Base-by-base conservation (phyloP, 2,888 invertebrate genomes). In the Calameuta pallipes region DNA sequence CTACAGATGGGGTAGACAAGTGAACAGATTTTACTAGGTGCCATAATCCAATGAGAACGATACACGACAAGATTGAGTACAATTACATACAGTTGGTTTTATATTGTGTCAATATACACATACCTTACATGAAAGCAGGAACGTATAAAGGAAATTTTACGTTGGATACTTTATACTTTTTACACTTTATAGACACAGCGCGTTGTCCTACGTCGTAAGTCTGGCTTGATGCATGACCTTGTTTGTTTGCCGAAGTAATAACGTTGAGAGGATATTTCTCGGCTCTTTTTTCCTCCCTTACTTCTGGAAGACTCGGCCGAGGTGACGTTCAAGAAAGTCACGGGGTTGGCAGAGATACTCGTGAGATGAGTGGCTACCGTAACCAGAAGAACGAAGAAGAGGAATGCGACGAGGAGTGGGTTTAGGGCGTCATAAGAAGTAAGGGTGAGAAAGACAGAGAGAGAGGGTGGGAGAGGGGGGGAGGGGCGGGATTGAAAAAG, bases 221-320 rank as follows among this genome's bases (percentile, higher is more conserved):
- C 82, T 82, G 80, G 80, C 82, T 85, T 86, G 83, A 85, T 85
- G 85, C 85, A 83, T 81, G 79, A 75, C 78, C 86, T 85, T 75
- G 77, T 75, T 75, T 80, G 81, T 80, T 81, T 77, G 70, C 77
- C 77, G 69, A 80, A 81, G 81, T 81, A 81, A 80, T 80, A 81
- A 81, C 78, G 81, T 75, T 69, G 78, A 71, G 71, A 80, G 78
- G 69, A 31, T 76, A 33, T 34, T 71, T 71, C 33, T 71, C 71
- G 71, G 31, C 6, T 31, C 71, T 31, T 34, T 34, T 31, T 34
- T 31, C 71, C 13, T 71, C 23, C 56, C 56, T 56, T 41, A 41
- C 41, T 15, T 56, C 23, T 9, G 2, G 56, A 56, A 56, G 56
- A 56, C 56, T 23, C 56, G 56, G 56, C 23, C 9, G 56, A 56